Percentiles rank a stretch among this genome's conserved stretches.
Conservation (phyloP, 1,140 invertebrate genomes). For the Aphelenchoides avenae region DNA sequence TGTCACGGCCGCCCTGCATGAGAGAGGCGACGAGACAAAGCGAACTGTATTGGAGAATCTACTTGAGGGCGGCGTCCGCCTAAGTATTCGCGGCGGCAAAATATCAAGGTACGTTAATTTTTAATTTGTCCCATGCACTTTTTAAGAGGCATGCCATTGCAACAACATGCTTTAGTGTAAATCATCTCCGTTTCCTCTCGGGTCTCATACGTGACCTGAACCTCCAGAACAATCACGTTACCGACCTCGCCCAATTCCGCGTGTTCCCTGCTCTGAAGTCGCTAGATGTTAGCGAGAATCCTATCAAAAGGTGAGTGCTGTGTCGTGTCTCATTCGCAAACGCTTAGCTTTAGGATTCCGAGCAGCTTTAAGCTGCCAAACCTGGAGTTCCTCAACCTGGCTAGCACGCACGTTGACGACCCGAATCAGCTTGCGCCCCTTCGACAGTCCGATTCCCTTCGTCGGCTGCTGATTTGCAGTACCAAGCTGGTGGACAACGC, state of each 20-base stretch:
- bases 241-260: neutral
- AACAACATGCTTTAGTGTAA: conserved; percentile 17
- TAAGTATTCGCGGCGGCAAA: conserved; percentile 12
- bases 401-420: conserved; percentile 8
- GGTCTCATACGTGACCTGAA: conserved; percentile 3
- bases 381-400: conserved; percentile 11
- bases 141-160: no score
- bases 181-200: conserved; percentile 1
- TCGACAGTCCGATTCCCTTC: no score
- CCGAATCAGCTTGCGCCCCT: no score
- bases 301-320: neutral
- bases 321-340: neutral
- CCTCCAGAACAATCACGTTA: conserved; percentile 1
- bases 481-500: no score
- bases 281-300: conserved; percentile 19
- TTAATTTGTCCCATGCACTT: neutral
- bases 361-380: conserved; percentile 8
- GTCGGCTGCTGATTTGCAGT: no score
- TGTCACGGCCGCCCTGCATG: conserved; percentile 6
- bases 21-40: neutral
- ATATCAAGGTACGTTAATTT: conserved; percentile 16
- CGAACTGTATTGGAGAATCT: conserved; percentile 10
- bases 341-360: neutral
- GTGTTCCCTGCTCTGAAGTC: conserved; percentile 2
- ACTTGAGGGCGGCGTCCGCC: neutral